Evolutionary conservation across 1,140 invertebrate genomes (phyloP).

Genomic region (Drosophila insularis): DNA sequence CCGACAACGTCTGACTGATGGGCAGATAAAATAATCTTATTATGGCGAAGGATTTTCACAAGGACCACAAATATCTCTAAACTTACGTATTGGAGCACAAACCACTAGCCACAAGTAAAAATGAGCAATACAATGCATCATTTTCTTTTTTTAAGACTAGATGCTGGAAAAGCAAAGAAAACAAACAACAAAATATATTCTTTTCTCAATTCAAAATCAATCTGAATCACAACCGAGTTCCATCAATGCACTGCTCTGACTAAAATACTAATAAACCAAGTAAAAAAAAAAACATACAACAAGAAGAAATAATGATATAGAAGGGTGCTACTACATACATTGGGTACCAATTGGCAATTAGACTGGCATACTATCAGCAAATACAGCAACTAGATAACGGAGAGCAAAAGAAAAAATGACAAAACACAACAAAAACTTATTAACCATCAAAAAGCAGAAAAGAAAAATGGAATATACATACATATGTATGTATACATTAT

Average conservation of each 20-base stretch:
- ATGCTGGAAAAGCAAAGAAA: not conserved
- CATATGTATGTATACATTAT: no score
- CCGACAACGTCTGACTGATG: not conserved
- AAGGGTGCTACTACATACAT: constrained; percentile 8
- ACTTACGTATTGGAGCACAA: constrained; percentile 1
- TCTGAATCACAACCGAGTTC: constrained; percentile 26
- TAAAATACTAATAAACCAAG: constrained; percentile 20
- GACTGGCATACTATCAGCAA: constrained; percentile 39
- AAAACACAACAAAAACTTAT: constrained; percentile 43
- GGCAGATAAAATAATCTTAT: not conserved
- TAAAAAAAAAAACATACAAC: not conserved
- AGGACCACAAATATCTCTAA: not conserved
- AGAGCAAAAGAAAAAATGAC: constrained; percentile 13
- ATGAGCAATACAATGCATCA: not conserved
- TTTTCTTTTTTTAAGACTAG: not conserved
- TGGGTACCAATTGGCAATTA: constrained; percentile 54
- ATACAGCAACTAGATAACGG: constrained; percentile 27
- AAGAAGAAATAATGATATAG: constrained; percentile 11
- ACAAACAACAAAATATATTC: not conserved
- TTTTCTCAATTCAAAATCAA: not conserved
- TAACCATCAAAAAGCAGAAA: constrained; percentile 11
- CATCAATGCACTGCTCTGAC: constrained; percentile 28
- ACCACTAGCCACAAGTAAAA: not conserved
- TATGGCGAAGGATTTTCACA: not conserved
- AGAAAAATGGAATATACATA: constrained; percentile 10